phyloP scores from a whole-genome alignment of 1,140 invertebrate species.

The Calosoma granatense region DNA sequence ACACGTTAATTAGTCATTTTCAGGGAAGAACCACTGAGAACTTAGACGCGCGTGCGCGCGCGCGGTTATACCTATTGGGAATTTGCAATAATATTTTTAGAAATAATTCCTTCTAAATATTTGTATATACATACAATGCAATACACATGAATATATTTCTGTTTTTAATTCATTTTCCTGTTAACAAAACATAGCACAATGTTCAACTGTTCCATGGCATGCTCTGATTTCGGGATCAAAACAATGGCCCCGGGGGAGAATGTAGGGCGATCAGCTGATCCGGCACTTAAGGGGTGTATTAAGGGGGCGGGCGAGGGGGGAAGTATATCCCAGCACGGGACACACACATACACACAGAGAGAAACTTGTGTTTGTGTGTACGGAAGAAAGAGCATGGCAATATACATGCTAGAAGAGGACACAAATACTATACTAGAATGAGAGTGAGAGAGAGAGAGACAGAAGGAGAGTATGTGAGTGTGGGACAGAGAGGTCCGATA shows the following conservation, averaged over 20 bases:
- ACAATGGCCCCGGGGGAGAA: not conserved
- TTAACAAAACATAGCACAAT: too few species aligned
- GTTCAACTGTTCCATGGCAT: too few species aligned
- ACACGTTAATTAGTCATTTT: slow-evolving; percentile 2
- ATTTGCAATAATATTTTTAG: too few species aligned
- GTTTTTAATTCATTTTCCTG: too few species aligned
- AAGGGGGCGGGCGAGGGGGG: not conserved
- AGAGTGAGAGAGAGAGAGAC: slow-evolving; percentile 10
- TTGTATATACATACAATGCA: too few species aligned
- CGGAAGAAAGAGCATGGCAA: not conserved
- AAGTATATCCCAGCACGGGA: not conserved
- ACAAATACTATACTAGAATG: too few species aligned
- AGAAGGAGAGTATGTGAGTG: not conserved
- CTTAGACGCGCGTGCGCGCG: too few species aligned
- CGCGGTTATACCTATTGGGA: not conserved
- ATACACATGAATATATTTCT: too few species aligned
- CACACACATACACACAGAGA: not conserved
- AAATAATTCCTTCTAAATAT: too few species aligned
- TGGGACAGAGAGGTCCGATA: slow-evolving; percentile 19
- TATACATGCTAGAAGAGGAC: too few species aligned
- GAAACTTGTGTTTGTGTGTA: slow-evolving; percentile 12
- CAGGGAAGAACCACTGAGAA: too few species aligned
- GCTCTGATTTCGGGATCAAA: too few species aligned
- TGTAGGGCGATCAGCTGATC: slow-evolving; percentile 9
- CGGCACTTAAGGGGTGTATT: slow-evolving; percentile 6